Evolutionary conservation across 1,140 invertebrate species (phyloP), one percentile per base, ranked within the genome.

Genomic region (Drosophila ambigua): DNA sequence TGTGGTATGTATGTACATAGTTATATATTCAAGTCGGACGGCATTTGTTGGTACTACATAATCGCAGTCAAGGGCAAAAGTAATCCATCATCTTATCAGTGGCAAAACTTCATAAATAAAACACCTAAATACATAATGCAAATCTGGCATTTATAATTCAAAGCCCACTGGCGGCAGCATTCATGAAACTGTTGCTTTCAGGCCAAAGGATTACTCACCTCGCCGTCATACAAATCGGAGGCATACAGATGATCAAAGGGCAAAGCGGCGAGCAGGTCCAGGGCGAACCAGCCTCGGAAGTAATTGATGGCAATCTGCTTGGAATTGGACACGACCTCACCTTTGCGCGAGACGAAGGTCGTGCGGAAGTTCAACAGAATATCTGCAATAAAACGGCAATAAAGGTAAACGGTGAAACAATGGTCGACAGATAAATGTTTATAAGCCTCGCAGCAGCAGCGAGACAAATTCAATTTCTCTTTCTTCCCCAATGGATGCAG

Each of bases 301-400:
- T 99, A 99, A 94, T 97, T 97, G 73, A 97, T 93, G 23, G 97
- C 96, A 91, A 98, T 98, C 78, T 95, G 94, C 92, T 95, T 96
- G 46, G 96, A 96, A 91, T 98, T 96, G 45, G 97, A 98, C 35
- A 99, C 98, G 7, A 99, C 98, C 93, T 99, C 98, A 61, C 99
- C 98, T 93, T 99, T 99, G 89, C 97, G 96, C 92, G 98, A 99
- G 50, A 99, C 98, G 92, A 98, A 99, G 20, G 99, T 99, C 58
- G 99, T 99, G 58, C 98, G 95, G 93, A 99, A 99, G 93, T 99
- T 99, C 67, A 99, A 95, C 74, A 99, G 93, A 92, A 99, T 99
- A 94, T 99, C 98, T 97, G 95, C 88, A 93, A 94, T 93, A 92
- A 94, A 94, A 93, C 65, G 77, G 48, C 76, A 82, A 81, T 67